Percentiles rank a stretch among this genome's conserved stretches.
phyloP scores from a whole-genome alignment of 2,888 invertebrate genomes.

The Meliscaeva auricollis region DNA sequence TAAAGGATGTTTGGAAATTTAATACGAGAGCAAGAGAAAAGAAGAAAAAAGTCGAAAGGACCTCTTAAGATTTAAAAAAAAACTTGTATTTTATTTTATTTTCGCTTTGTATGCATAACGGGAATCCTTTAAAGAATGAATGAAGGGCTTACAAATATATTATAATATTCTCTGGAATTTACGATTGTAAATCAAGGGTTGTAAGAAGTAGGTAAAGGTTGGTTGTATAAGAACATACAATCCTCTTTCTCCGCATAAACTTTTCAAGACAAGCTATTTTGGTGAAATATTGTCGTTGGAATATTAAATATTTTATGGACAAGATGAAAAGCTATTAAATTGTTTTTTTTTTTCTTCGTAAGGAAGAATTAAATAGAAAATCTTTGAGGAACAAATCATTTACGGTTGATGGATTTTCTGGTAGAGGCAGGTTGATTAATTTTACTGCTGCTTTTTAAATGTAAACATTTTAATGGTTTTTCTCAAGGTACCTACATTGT shows the following conservation, averaged over 20 bases:
- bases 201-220: neutral
- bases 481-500: neutral
- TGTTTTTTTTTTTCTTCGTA: neutral
- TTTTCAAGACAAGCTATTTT: neutral
- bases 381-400: conserved; percentile 15
- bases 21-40: neutral
- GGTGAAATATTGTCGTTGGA: conserved; percentile 10
- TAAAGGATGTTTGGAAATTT: neutral
- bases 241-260: neutral
- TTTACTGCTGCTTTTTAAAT: conserved; percentile 18
- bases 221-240: neutral
- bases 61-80: neutral
- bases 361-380: conserved; percentile 10
- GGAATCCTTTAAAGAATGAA: neutral
- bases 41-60: neutral
- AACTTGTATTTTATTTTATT: neutral
- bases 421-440: conserved; percentile 28
- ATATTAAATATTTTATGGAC: conserved; percentile 17
- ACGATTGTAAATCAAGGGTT: conserved; percentile 5
- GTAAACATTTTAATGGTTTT: conserved; percentile 22
- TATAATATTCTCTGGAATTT: neutral
- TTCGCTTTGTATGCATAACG: neutral
- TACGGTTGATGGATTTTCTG: conserved; percentile 32
- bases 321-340: conserved; percentile 28
- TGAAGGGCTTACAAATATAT: neutral